phyloP scores from a whole-genome alignment of 1,140 invertebrate species.

The Conus betulinus region DNA sequence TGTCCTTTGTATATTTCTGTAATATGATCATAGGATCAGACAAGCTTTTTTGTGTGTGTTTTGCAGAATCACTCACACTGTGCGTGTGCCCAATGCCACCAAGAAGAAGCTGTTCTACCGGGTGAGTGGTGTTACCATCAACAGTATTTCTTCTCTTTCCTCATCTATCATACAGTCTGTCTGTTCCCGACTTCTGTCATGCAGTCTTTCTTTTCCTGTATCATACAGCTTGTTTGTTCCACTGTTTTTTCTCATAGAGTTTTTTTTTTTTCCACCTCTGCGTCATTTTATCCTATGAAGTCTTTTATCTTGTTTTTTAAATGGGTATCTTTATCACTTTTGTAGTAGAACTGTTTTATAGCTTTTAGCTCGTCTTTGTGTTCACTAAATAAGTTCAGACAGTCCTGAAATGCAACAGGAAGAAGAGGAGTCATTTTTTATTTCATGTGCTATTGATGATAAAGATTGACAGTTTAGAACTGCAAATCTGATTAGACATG shows the following conservation, averaged over 20 bases:
- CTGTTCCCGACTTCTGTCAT: background rate
- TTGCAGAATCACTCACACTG: conserved; percentile 60
- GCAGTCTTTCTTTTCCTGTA: background rate
- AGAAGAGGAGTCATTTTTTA: no score
- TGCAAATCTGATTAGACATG: no score
- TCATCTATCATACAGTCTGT: background rate
- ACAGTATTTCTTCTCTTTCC: background rate
- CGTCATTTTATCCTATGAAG: background rate
- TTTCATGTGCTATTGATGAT: no score
- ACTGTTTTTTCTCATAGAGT: background rate
- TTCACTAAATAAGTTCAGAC: no score
- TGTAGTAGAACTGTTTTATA: no score
- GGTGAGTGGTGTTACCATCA: conserved; percentile 54
- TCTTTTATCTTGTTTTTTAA: background rate
- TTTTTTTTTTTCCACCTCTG: background rate
- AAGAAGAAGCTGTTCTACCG: conserved; percentile 71
- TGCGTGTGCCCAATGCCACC: conserved; percentile 72
- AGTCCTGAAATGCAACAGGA: no score
- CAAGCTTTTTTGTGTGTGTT: background rate
- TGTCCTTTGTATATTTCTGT: no score
- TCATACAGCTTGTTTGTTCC: background rate
- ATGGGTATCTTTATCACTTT: no score
- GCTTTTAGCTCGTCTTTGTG: no score
- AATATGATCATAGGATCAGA: no score
- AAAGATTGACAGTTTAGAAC: no score